Evolutionary conservation across 2,888 invertebrate genomes (phyloP).

Genomic region (Choreutis nemorana): DNA sequence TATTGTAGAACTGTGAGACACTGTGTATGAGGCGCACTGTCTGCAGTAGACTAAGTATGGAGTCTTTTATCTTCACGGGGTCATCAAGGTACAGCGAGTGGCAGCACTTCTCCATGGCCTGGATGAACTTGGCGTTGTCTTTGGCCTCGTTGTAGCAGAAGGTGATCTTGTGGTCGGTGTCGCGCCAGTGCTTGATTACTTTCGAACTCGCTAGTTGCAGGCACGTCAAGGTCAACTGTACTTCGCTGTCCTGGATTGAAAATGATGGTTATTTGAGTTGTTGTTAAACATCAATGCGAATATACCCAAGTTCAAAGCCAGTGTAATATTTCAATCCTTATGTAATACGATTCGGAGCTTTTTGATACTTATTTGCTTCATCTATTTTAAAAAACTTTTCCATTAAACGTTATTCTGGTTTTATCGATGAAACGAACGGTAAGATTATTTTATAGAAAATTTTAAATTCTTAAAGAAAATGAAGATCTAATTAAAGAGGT

Average conservation of each 20-base stretch:
- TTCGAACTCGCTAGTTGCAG: conserved; percentile 80
- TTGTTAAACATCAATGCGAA: no score
- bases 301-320: no score
- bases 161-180: conserved; percentile 88
- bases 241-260: conserved; percentile 74
- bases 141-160: conserved; percentile 96
- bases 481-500: no score
- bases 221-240: conserved; percentile 78
- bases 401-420: no score
- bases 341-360: no score
- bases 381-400: no score
- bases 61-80: conserved; percentile 92
- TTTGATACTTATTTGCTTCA: no score
- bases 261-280: no score
- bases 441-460: no score
- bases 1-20: conserved; percentile 95
- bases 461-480: no score
- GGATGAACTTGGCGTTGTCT: conserved; percentile 94
- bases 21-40: conserved; percentile 93
- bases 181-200: conserved; percentile 82
- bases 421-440: no score
- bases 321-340: no score
- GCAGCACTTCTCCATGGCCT: conserved; percentile 91
- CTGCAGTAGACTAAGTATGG: conserved; percentile 87
- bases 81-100: conserved; percentile 92